Conservation (phyloP, 1,140 invertebrate genomes). For the Sycophila sp. region DNA sequence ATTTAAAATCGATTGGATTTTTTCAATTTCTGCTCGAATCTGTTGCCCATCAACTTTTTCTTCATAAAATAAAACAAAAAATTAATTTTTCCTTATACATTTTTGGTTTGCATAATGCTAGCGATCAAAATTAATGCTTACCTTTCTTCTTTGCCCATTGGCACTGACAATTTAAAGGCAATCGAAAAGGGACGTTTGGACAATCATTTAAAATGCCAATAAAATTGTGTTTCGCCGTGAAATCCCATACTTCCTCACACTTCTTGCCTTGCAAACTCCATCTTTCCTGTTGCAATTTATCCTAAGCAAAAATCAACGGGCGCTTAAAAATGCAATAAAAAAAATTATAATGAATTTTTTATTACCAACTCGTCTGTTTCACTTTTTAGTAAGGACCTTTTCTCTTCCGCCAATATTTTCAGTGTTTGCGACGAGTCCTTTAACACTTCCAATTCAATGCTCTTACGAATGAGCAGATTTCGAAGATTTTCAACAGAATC, state of each 20-base stretch:
- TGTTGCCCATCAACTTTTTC: no score
- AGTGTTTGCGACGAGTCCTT: slow-evolving; percentile 30
- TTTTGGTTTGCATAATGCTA: no score
- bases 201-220: slow-evolving; percentile 39
- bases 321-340: neutral
- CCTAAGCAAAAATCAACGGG: slow-evolving; percentile 35
- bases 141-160: neutral
- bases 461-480: slow-evolving; percentile 34
- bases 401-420: slow-evolving; percentile 26
- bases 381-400: slow-evolving; percentile 29
- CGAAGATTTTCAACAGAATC: neutral
- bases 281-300: slow-evolving; percentile 41
- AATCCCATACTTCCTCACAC: slow-evolving; percentile 51
- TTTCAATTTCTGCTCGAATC: no score
- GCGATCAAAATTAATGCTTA: neutral
- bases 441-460: slow-evolving; percentile 37
- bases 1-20: no score
- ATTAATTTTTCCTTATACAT: no score
- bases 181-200: slow-evolving; percentile 14
- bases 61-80: neutral
- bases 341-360: neutral
- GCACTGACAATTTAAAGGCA: slow-evolving; percentile 12
- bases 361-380: slow-evolving; percentile 44
- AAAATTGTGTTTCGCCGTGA: slow-evolving; percentile 46
- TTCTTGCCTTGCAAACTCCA: slow-evolving; percentile 41